phyloP scores from a whole-genome alignment of 2,888 invertebrate species.

The Pristionchus mayeri region DNA sequence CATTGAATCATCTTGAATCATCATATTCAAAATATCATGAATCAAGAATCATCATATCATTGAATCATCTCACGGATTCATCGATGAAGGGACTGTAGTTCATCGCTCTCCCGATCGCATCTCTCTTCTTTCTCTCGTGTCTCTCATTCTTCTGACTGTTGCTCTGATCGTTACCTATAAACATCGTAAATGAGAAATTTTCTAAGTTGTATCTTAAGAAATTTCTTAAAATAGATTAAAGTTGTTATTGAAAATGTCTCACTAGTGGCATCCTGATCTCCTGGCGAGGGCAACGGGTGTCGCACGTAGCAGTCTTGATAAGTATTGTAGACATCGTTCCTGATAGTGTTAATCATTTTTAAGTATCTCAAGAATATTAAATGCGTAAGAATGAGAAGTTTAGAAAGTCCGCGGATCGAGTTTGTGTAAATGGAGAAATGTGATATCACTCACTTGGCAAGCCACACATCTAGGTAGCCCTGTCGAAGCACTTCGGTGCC shows the following conservation, averaged over 20 bases:
- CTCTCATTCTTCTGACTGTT: background rate
- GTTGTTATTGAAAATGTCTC: background rate
- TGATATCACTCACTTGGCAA: background rate
- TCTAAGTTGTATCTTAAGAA: background rate
- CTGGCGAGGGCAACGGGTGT: background rate
- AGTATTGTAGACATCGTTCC: constrained; percentile 69
- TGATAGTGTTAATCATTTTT: no score
- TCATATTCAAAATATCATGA: no score
- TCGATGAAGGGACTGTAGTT: background rate
- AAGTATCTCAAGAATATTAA: no score
- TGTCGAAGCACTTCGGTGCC: background rate
- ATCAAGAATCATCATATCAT: background rate
- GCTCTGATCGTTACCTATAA: constrained; percentile 48
- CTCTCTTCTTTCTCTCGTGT: background rate
- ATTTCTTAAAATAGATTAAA: background rate
- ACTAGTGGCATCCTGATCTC: no score
- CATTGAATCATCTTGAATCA: no score
- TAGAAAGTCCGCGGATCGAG: no score
- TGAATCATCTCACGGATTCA: background rate
- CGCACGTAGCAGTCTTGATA: constrained; percentile 70
- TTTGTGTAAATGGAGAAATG: no score
- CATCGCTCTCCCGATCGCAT: background rate
- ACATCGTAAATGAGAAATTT: background rate
- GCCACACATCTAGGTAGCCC: background rate
- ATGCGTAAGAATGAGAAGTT: no score